phyloP scores from a whole-genome alignment of 1,140 invertebrate species.

The Octopus sinensis region DNA sequence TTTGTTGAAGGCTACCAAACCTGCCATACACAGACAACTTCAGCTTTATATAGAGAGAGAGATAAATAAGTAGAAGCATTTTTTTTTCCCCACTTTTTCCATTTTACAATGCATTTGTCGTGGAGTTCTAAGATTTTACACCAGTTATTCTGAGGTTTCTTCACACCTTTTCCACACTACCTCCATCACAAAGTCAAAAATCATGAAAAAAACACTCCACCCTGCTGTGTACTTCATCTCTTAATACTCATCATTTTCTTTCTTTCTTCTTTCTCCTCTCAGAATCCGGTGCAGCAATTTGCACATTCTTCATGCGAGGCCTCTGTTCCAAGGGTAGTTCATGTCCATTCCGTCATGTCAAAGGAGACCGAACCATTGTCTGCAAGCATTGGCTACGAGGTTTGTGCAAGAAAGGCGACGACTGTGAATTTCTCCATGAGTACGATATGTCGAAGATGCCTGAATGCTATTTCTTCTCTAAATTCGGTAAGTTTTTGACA shows the following conservation, averaged over 20 bases:
- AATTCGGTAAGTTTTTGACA: slow-evolving; percentile 57
- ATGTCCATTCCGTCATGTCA: slow-evolving; percentile 95
- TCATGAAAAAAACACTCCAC: too few relatives aligned
- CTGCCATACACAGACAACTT: too few relatives aligned
- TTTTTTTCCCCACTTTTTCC: too few relatives aligned
- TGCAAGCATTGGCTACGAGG: slow-evolving; percentile 99
- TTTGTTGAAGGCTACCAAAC: too few relatives aligned
- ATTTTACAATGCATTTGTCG: too few relatives aligned
- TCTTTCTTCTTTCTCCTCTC: slow-evolving; percentile 52
- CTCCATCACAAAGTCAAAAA: too few relatives aligned
- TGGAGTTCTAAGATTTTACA: too few relatives aligned
- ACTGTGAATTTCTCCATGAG: slow-evolving; percentile 99
- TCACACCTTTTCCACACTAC: too few relatives aligned
- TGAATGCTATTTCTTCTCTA: slow-evolving; percentile 98
- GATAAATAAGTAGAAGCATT: too few relatives aligned
- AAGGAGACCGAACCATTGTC: slow-evolving; percentile 96
- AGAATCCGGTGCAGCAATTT: slow-evolving; percentile 95
- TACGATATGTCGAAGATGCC: slow-evolving; percentile 99
- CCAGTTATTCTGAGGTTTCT: too few relatives aligned
- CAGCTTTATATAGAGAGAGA: too few relatives aligned
- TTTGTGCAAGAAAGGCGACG: slow-evolving; percentile 98
- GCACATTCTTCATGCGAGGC: slow-evolving; percentile 83
- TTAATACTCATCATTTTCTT: not conserved
- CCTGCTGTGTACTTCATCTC: too few relatives aligned
- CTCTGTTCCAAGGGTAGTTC: slow-evolving; percentile 81